A percentile compares a stretch with the other conserved stretches of the same genome.
Evolutionary conservation across 2,113 vertebrate species (phyloP).

Genomic region (Pedionomus torquatus): DNA sequence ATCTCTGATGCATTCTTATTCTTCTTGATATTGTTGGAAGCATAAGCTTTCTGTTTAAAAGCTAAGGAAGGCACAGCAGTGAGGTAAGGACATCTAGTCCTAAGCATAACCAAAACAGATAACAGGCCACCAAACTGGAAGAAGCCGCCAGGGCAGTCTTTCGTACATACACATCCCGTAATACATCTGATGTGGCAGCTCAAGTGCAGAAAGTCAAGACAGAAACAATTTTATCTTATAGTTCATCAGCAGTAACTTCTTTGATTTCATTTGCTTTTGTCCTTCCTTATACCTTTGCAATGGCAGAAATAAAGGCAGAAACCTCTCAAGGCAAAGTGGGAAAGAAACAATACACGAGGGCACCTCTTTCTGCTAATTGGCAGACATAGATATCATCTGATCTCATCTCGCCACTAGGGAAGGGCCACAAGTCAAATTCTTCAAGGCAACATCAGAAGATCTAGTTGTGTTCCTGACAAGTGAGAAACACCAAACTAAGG

Average conservation of each 20-base stretch:
- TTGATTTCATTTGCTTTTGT: constrained; percentile 18
- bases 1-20: not conserved
- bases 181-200: not conserved
- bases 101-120: not conserved
- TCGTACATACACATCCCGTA: not conserved
- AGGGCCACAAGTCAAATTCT: not conserved
- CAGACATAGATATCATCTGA: accelerated
- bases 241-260: not conserved
- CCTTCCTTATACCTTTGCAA: not conserved
- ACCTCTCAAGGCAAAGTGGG: not conserved
- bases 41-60: not conserved
- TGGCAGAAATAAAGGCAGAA: not conserved
- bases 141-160: not conserved
- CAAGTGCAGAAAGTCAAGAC: not conserved
- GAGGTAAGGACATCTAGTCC: not conserved
- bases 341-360: not conserved
- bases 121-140: not conserved
- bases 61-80: not conserved
- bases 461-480: constrained; percentile 22
- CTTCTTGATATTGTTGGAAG: not conserved
- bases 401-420: not conserved
- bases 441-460: not conserved
- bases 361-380: not conserved
- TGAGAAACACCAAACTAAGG: constrained; percentile 6
- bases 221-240: not conserved